Evolutionary conservation across 2,888 invertebrate genomes (phyloP), one percentile per base, ranked within the genome.

Genomic region (Cryptosula pallasiana): DNA sequence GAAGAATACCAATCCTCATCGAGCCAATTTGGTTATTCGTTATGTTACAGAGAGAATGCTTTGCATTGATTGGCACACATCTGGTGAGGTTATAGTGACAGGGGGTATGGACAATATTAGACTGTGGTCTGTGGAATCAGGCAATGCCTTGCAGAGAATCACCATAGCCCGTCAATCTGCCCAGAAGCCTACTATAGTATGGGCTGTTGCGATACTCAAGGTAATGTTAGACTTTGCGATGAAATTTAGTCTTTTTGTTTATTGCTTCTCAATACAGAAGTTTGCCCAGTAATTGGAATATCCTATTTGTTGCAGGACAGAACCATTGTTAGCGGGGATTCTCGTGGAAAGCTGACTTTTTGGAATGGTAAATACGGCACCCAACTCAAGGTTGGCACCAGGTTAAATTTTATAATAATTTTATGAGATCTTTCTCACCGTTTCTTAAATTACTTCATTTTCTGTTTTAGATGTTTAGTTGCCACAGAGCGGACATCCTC

Each of bases 301-400:
- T 45, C 9, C 45, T 73, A n/a, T 58, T n/a, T 13, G 3, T 69
- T 69, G 69, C 78, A 35, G 69, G 92, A 95, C 81, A 90, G 93
- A 79, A 90, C 91, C 5, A 89, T 96, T 57, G 89, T 94, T 20
- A 91, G 92, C 74, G 95, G 95, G 0, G 96, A 96, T 82, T 92
- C 92, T 0, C 87, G 91, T 35, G 96, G 96, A 0, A 89, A 90
- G 79, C 87, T 94, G 0, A 91, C 91, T 25, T 91, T 96, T 80
- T 96, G 95, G 95, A 93, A 95, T 87, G 91, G 91, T 16, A 88
- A 87, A 73, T 85, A 90, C 72, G 95, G 93, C 13, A 90, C 92
- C 9, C 89, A 92, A 79, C 88, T 93, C 73, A 92, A 92, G 84
- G 90, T 90, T n/a, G n/a, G n/a, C n/a, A n/a, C n/a, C n/a, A n/a